These are phyloP conservation scores for Hesperophylax magnus DNA, from an alignment of 1,140 invertebrate species.

Conservation along the genomic window DNA sequence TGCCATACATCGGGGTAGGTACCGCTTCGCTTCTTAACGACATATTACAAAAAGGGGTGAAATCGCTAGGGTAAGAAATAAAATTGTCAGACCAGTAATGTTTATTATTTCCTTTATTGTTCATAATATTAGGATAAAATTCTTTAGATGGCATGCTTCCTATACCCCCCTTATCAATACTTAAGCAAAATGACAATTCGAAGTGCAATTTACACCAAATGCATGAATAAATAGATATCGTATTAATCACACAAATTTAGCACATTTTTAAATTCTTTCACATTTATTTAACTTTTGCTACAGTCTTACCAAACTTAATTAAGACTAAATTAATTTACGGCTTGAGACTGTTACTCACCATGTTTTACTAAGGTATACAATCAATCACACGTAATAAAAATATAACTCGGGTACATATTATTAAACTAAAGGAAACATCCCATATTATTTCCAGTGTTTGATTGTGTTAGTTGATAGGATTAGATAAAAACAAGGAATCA, in stretches of 20 bases:
- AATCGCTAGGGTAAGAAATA: neutral
- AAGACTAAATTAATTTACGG: slow-evolving; percentile 16
- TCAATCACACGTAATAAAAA: slow-evolving; percentile 30
- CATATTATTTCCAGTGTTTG: neutral
- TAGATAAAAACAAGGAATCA: neutral
- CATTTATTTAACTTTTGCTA: slow-evolving; percentile 36
- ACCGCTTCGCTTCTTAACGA: too few relatives aligned
- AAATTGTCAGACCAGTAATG: neutral
- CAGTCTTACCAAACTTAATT: slow-evolving; percentile 36
- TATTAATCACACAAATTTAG: slow-evolving; percentile 44
- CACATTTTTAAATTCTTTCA: slow-evolving; percentile 28
- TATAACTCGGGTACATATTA: slow-evolving; percentile 6
- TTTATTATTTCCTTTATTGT: slow-evolving; percentile 45
- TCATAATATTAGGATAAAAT: slow-evolving; percentile 48
- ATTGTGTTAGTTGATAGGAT: neutral
- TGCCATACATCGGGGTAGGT: too few relatives aligned
- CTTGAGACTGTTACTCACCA: neutral
- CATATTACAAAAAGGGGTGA: too few relatives aligned
- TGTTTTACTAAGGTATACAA: neutral
- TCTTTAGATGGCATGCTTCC: slow-evolving; percentile 30
- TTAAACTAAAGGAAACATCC: neutral
- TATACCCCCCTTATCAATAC: slow-evolving; percentile 38
- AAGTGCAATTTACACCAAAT: slow-evolving; percentile 54
- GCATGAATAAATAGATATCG: slow-evolving; percentile 44
- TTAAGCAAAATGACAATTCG: slow-evolving; percentile 48